Evolutionary conservation across 2,888 invertebrate genomes (phyloP), one percentile per base, ranked within the genome.

Genomic region (Xylota segnis): DNA sequence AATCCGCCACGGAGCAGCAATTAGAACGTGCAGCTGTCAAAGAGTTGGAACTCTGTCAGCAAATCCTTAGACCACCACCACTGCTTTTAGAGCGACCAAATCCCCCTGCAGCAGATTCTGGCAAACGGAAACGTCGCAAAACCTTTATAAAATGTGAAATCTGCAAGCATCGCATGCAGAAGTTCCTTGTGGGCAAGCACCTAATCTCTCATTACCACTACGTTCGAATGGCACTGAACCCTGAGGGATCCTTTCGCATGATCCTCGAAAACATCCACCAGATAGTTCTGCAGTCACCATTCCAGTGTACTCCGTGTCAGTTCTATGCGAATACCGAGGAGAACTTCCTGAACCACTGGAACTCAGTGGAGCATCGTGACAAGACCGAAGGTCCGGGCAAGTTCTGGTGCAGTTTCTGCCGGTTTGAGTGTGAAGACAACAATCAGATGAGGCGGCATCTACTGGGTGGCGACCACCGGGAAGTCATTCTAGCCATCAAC

Each of bases 171-270:
- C 94, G 95, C 87, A 95, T 97, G 50, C 94, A 94, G 77, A 93
- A 94, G 5, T 94, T 95, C 89, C 92, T 95, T 87, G 95, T 97
- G 93, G 97, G 97, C 45, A 97, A 97, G 90, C 97, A 97, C 92
- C 93, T 98, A 81, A 95, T 97, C 88, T 97, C 97, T 0, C 96
- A 96, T 90, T 97, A 96, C 91, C 97, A 98, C 91, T 96, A 96
- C 89, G 94, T 96, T 82, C 96, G 96, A 90, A 95, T 95, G 83
- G 94, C 95, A 65, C 93, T 93, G 54, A 93, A 93, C 83, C 94
- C 94, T 4, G 92, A 93, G 32, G 93, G 94, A 9, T 94, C 94
- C 7, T 94, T 94, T 83, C 93, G 94, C 66, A 94, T 96, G 89
- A 94, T 97, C 66, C 93, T 97, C 37, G 94, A 95, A 68, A 95